Evolutionary conservation across 2,113 vertebrate species (phyloP).

Genomic region (Casuarius casuarius): DNA sequence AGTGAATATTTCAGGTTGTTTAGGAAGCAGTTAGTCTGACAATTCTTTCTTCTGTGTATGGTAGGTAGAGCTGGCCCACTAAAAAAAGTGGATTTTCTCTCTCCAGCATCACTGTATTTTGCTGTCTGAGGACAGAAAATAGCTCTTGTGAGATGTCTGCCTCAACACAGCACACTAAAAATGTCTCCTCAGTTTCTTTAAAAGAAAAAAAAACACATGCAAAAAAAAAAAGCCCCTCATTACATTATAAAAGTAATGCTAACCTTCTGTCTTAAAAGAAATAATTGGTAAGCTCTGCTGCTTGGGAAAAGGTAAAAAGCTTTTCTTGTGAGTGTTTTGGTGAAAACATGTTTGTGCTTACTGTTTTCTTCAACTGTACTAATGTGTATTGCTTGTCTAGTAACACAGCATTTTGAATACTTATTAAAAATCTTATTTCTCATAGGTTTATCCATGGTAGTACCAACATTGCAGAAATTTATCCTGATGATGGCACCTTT

Average conservation of each 20-base stretch:
- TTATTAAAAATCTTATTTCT: neutral
- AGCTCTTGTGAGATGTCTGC: neutral
- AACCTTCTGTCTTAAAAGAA: neutral
- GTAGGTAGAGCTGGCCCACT: neutral
- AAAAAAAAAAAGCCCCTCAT: neutral
- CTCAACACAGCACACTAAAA: neutral
- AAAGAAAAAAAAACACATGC: neutral
- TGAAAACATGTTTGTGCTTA: neutral
- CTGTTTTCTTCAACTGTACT: neutral
- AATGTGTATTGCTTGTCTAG: neutral
- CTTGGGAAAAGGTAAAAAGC: neutral
- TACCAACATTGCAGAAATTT: constrained; percentile 82
- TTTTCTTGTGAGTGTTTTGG: neutral
- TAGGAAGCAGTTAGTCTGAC: neutral
- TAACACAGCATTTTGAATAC: neutral
- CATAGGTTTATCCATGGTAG: constrained; percentile 77
- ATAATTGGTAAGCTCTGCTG: neutral
- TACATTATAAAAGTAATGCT: neutral
- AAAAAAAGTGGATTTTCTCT: neutral
- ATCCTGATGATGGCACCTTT: constrained; percentile 88
- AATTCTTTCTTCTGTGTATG: neutral
- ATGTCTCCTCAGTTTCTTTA: neutral
- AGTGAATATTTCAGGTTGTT: neutral
- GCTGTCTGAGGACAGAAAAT: neutral
- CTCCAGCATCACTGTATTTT: neutral